A percentile compares a stretch with the other conserved stretches of the same genome.
Evolutionary conservation across 2,888 invertebrate species (phyloP).

Genomic region (Dasysyrphus tricinctus): DNA sequence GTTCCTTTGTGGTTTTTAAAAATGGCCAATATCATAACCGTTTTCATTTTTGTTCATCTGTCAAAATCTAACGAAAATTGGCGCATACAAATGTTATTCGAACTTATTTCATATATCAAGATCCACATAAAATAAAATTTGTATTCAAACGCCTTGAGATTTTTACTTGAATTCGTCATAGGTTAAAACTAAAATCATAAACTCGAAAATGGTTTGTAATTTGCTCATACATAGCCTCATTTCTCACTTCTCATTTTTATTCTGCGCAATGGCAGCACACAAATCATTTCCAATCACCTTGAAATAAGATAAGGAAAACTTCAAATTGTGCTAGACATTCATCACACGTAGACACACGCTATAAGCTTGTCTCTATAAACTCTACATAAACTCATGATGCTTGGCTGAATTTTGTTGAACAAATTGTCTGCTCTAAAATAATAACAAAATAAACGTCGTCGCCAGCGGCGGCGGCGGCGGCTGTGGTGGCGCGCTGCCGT

Average conservation of each 20-base stretch:
- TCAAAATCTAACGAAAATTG: too few relatives aligned
- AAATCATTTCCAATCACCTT: slow-evolving; percentile 69
- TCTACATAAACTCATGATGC: slow-evolving; percentile 14
- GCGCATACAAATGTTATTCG: background rate
- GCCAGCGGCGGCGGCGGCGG: slow-evolving; percentile 1
- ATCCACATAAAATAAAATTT: background rate
- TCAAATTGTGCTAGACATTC: slow-evolving; percentile 63
- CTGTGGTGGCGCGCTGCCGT: slow-evolving; percentile 4
- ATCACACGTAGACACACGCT: slow-evolving; percentile 52
- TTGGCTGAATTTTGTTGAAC: slow-evolving; percentile 55
- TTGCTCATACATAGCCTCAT: background rate
- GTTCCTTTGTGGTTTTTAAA: too few relatives aligned
- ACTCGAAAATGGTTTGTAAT: background rate
- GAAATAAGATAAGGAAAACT: slow-evolving; percentile 46
- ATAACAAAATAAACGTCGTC: slow-evolving; percentile 26
- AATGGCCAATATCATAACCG: too few relatives aligned
- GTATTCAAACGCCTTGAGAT: background rate
- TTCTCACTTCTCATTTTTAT: slow-evolving; percentile 35
- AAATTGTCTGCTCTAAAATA: slow-evolving; percentile 50
- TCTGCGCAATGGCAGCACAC: slow-evolving; percentile 37
- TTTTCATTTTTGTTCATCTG: too few relatives aligned
- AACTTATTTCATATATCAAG: background rate
- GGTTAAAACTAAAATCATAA: slow-evolving; percentile 1
- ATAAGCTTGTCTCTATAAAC: slow-evolving; percentile 20
- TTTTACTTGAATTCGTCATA: background rate